Evolutionary conservation across 2,113 vertebrate species (phyloP), one percentile per base, ranked within the genome.

Genomic region (Pluvialis apricaria): DNA sequence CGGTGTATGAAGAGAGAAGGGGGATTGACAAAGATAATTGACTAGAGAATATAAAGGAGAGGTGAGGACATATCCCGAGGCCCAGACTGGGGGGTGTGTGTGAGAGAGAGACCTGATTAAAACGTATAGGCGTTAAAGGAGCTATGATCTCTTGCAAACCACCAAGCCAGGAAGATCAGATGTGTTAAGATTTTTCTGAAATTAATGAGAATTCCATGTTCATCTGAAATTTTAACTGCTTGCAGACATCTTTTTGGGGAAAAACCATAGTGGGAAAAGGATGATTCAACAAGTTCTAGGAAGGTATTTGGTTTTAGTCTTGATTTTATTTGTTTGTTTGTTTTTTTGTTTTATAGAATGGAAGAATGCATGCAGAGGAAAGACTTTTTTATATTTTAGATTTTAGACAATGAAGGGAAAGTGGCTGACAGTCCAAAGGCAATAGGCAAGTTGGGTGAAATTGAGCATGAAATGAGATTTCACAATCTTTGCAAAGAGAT

Each of bases 381-480:
- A 57, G 19, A 25, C 12, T 73, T 86, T 92, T 90, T 72, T 55
- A 52, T 62, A 44, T 81, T 86, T 92, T 36, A 70, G 26, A 80
- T 93, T 94, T 82, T 80, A 77, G 61, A 87, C 66, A 73, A 82
- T 40, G 40, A 83, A 78, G 34, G 38, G 61, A 55, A 94, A 80
- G 58, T 88, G 83, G 62, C 71, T 77, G 64, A 88, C 58, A 85
- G n/a, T 73, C 81, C n/a, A 73, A 88, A 96, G 62, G 82, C 52
- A 93, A 79, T 72, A 85, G 88, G 57, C 36, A 94, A 96, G 84
- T 96, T 91, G 52, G n/a, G 82, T 94, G 94, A 91, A 97, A 97
- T 91, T 96, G 87, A 95, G 92, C 93, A 82, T 90, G 94, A 97
- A 97, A 96, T 96, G 93, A 96, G 92, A 95, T 96, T 96, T 96